Base-by-base conservation (phyloP, 2,888 invertebrate species). In the Neoascia interrupta region DNA sequence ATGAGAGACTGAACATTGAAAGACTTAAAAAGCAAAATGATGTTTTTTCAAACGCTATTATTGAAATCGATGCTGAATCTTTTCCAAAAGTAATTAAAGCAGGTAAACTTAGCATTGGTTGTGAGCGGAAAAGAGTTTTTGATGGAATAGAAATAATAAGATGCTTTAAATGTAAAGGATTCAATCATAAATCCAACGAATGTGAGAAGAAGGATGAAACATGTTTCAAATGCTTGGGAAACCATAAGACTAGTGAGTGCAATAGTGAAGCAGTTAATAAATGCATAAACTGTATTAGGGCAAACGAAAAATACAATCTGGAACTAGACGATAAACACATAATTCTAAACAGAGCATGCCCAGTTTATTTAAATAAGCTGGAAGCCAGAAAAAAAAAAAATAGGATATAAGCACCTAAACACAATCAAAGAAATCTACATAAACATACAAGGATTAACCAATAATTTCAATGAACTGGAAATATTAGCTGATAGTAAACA, bases 241-340 rank as follows among this genome's bases (percentile, higher is more conserved):
- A 47, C n/a, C 58, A 60, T 31, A 69, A 41, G 13, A 15, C 45
- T 8, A 69, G 15, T 5, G 31, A 60, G n/a, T 69, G 58, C n/a
- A 58, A 37, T 15, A 58, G 39, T 26, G 49, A 49, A 4, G 26
- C 23, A 19, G 21, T 56, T 11, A 43, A 18, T 8, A 68, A 58
- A 39, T 69, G 58, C 18, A 47, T 60, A 13, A 49, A 69, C 34
- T 69, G 69, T 13, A 16, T 8, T 18, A 16, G 28, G 11, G 69
- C 58, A 10, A 69, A 69, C 11, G 23, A 60, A 5, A 69, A 19
- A 34, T 41, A 49, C 3, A 69, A 69, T 10, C 19, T 58, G 8
- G 16, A 18, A 3, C 28, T 58, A 5, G 43, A 69, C 11, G 41
- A 23, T 10, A 56, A 60, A 2, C 69, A 58, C 13, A 19, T 11